phyloP scores from a whole-genome alignment of 2,113 vertebrate species.

The Aspidoscelis tigris region DNA sequence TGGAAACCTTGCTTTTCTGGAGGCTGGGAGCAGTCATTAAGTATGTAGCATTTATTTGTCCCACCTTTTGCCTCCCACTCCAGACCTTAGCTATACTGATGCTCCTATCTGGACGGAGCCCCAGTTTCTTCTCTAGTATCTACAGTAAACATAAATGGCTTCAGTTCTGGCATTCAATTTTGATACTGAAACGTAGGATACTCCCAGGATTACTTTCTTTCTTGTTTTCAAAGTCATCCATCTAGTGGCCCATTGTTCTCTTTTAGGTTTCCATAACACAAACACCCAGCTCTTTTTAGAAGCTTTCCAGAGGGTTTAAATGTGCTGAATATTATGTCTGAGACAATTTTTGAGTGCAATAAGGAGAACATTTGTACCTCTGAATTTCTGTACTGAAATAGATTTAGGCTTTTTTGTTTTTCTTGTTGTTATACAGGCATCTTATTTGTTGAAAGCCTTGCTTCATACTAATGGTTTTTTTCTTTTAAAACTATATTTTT shows the following conservation, averaged over 20 bases:
- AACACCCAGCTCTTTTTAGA: constrained; percentile 49
- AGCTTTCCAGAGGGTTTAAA: constrained; percentile 27
- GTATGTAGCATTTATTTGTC: too few species aligned
- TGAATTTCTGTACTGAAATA: neutral
- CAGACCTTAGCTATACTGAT: too few species aligned
- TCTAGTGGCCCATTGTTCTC: constrained; percentile 45
- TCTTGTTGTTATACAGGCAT: neutral
- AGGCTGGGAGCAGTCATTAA: too few species aligned
- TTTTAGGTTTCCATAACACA: constrained; percentile 43
- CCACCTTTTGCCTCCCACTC: too few species aligned
- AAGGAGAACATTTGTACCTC: neutral
- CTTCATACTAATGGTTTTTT: constrained; percentile 2
- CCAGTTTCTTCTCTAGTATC: neutral
- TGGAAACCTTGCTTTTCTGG: too few species aligned
- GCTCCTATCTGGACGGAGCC: too few species aligned
- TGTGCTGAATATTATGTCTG: constrained; percentile 48
- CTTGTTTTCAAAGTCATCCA: constrained; percentile 36
- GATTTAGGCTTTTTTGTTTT: neutral
- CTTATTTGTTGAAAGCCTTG: constrained; percentile 4
- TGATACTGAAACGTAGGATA: neutral
- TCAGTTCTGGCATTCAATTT: neutral
- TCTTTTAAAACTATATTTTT: neutral
- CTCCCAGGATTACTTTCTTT: constrained; percentile 55
- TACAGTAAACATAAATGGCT: constrained; percentile 32
- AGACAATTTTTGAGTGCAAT: constrained; percentile 5